A percentile compares a stretch with the other conserved stretches of the same genome.
Conservation (phyloP, 2,888 invertebrate genomes). For the Pachliopta kotzebuea region DNA sequence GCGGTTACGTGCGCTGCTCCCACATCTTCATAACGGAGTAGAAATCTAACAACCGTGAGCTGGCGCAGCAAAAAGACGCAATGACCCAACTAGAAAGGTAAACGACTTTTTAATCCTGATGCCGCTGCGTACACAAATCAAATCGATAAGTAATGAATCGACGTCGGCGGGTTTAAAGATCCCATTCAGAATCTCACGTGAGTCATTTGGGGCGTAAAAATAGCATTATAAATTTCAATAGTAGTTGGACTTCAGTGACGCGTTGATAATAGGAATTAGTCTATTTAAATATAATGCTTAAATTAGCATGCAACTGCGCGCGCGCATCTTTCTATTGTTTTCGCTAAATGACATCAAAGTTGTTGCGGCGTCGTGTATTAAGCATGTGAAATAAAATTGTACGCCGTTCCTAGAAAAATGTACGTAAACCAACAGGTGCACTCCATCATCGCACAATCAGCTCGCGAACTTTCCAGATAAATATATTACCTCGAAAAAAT, state of each 20-base stretch:
- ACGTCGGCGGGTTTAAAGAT: slow-evolving; percentile 50
- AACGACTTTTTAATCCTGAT: slow-evolving; percentile 56
- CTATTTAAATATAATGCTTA: slow-evolving; percentile 71
- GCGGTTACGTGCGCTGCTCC: slow-evolving; percentile 45
- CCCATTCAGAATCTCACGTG: slow-evolving; percentile 64
- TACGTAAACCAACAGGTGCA: slow-evolving; percentile 42
- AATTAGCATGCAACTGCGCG: slow-evolving; percentile 67
- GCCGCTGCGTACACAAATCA: slow-evolving; percentile 27
- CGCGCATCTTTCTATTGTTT: slow-evolving; percentile 75
- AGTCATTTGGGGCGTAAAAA: slow-evolving; percentile 72
- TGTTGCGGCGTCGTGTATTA: slow-evolving; percentile 67
- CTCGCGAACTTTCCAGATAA: slow-evolving; percentile 26
- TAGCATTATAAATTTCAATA: slow-evolving; percentile 73
- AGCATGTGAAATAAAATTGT: slow-evolving; percentile 70
- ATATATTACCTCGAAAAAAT: slow-evolving; percentile 15
- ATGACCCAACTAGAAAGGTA: slow-evolving; percentile 46
- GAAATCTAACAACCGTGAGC: slow-evolving; percentile 54
- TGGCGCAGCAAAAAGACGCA: slow-evolving; percentile 35
- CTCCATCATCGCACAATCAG: slow-evolving; percentile 37
- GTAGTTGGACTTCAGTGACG: slow-evolving; percentile 59
- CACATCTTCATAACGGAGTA: slow-evolving; percentile 61
- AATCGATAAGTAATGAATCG: slow-evolving; percentile 43
- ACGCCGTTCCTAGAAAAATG: slow-evolving; percentile 58
- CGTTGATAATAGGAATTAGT: slow-evolving; percentile 73
- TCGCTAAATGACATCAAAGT: slow-evolving; percentile 80